Conservation (phyloP, 2,888 invertebrate species). For the Fabriciana adippe region DNA sequence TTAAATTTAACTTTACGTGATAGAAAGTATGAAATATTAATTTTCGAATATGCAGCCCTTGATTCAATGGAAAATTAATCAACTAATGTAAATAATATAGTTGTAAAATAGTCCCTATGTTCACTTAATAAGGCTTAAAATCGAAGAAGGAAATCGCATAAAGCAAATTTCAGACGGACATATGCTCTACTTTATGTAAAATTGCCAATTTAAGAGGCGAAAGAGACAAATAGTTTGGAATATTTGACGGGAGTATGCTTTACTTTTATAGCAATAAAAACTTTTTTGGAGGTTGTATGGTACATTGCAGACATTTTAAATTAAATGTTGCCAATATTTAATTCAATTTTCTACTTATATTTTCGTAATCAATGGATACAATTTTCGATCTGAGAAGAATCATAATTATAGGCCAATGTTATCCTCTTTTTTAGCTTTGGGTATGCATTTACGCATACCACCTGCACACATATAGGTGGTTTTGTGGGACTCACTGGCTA, state of each 20-base stretch:
- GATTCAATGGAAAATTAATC: slow-evolving; percentile 48
- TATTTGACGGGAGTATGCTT: not conserved
- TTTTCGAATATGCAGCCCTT: slow-evolving; percentile 37
- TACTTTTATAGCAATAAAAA: not conserved
- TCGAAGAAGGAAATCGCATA: slow-evolving; percentile 15
- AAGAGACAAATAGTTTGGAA: slow-evolving; percentile 14
- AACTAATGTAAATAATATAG: slow-evolving; percentile 28
- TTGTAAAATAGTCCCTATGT: slow-evolving; percentile 4
- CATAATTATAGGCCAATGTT: too few relatives aligned
- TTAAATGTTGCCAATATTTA: too few relatives aligned
- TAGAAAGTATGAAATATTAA: slow-evolving; percentile 35
- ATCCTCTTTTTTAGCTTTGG: too few relatives aligned
- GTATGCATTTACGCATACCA: too few relatives aligned
- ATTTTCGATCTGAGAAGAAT: too few relatives aligned
- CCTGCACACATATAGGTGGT: too few relatives aligned
- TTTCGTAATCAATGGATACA: too few relatives aligned
- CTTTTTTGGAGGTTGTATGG: too few relatives aligned
- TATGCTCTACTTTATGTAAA: slow-evolving; percentile 35
- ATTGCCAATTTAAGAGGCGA: slow-evolving; percentile 10
- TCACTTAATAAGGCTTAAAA: slow-evolving; percentile 1
- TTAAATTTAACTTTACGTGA: not conserved
- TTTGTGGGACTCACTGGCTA: too few relatives aligned
- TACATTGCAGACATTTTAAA: too few relatives aligned
- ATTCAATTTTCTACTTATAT: too few relatives aligned
- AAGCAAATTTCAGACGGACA: slow-evolving; percentile 23